Evolutionary conservation across 2,113 vertebrate genomes (phyloP), one percentile per base, ranked within the genome.

Genomic region (Apteryx mantelli): DNA sequence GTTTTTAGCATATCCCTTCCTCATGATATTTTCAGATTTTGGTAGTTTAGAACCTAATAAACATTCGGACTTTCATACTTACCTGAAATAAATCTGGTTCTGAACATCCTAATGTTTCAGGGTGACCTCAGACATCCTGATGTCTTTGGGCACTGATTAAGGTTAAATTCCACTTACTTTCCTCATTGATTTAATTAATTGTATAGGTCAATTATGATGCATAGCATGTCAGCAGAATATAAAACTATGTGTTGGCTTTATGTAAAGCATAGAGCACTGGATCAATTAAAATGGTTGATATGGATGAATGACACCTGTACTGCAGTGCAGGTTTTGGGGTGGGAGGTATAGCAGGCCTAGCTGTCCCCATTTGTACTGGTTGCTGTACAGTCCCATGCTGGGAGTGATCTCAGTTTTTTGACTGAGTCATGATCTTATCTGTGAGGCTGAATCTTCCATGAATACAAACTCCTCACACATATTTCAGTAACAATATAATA

Each of bases 201-300:
- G 81, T 95, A 85, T 96, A 94, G 96, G 91, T 97, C 94, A 95
- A 91, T 97, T 91, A 91, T 79, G 88, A 92, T 92, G 86, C 78
- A 84, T 82, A 82, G 61, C 48, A 34, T 92, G 84, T 91, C 92
- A 97, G 89, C 86, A 93, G 91, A 95, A 93, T 91, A 82, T 92
- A 56, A 91, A 95, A 69, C 63, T 89, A 19, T 53, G 6, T 53
- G 36, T 50, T 73, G 38, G 58, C 53, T 46, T 87, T 85, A 73
- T 34, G 53, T 76, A 94, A 91, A 92, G 36, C 20, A 30, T 4
- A 77, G 58, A 61, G 36, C 19, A 9, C 32, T 80, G 56, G 40
- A 65, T 80, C 9, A 7, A 84, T 63, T 79, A 26, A 69, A 87
- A 15, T 25, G 76, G 65, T 73, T 88, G 28, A 69, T 92, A 75